Evolutionary conservation across 2,797 vertebrate species (phyloP).

Genomic region (Anguilla pacifica): DNA sequence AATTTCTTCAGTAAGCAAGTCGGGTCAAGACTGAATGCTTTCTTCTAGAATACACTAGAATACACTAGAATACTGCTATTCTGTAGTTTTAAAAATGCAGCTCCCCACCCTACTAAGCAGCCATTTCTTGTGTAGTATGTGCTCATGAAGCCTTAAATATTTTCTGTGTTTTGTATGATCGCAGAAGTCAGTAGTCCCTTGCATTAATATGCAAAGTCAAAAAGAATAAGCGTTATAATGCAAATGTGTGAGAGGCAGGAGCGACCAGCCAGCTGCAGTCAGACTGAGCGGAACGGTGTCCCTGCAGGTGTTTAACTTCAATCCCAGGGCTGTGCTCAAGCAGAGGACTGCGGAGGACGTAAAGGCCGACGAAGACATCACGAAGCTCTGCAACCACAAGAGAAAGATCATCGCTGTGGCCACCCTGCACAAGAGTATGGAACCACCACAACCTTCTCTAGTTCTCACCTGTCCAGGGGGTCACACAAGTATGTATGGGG

Average conservation of each 20-base stretch:
- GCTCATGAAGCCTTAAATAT: neutral
- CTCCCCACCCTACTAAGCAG: too few species aligned
- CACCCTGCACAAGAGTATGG: slow-evolving; percentile 95
- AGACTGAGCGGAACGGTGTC: slow-evolving; percentile 10
- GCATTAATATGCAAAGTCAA: slow-evolving; percentile 30
- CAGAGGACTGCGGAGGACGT: slow-evolving; percentile 97
- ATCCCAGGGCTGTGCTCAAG: slow-evolving; percentile 90
- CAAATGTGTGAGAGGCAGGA: slow-evolving; percentile 8
- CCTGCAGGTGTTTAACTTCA: slow-evolving; percentile 94
- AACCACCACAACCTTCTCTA: slow-evolving; percentile 87
- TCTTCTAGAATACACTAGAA: neutral
- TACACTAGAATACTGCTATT: too few species aligned
- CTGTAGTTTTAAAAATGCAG: neutral
- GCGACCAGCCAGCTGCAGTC: neutral
- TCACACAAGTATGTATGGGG: slow-evolving; percentile 74
- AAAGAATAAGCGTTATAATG: slow-evolving; percentile 17
- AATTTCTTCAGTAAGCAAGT: neutral
- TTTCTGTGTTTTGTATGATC: slow-evolving; percentile 26
- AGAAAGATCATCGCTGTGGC: slow-evolving; percentile 98
- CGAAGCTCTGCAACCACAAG: slow-evolving; percentile 99
- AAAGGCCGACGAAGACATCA: slow-evolving; percentile 95
- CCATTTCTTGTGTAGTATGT: neutral
- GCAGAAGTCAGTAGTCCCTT: slow-evolving; percentile 24
- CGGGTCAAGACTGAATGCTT: neutral
- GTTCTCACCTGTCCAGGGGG: slow-evolving; percentile 85